phyloP scores from a whole-genome alignment of 2,113 vertebrate species.

The Cinclus mexicanus region DNA sequence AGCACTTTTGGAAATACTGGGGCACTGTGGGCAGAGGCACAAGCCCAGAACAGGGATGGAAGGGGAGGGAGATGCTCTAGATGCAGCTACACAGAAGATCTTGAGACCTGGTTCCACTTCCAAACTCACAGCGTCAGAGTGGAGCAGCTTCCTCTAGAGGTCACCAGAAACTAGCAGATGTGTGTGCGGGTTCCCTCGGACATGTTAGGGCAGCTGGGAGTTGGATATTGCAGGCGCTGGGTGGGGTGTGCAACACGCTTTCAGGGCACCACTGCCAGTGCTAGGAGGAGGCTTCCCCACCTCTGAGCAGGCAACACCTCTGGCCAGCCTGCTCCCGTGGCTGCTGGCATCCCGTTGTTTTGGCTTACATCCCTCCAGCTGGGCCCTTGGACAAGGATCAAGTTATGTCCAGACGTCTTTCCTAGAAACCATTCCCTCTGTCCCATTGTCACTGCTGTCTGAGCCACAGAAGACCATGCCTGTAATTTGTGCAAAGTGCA shows the following conservation, averaged over 20 bases:
- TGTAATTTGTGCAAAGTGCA: background rate
- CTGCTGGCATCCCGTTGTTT: background rate
- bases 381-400: background rate
- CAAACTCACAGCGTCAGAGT: rapidly evolving
- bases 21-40: background rate
- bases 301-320: background rate
- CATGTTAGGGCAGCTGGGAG: background rate
- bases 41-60: background rate
- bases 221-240: background rate
- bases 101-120: rapidly evolving
- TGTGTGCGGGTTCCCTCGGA: background rate
- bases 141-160: constrained; percentile 54
- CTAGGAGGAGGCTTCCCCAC: background rate
- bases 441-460: background rate
- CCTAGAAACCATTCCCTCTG: background rate
- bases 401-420: rapidly evolving
- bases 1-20: background rate
- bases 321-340: background rate
- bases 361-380: background rate
- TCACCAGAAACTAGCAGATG: constrained; percentile 45
- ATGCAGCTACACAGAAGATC: background rate
- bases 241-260: rapidly evolving
- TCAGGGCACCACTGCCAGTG: background rate
- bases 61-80: background rate
- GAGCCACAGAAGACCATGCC: background rate